A percentile compares a stretch with the other conserved stretches of the same genome.
phyloP scores from a whole-genome alignment of 2,888 invertebrate species.

The Myopa testacea region DNA sequence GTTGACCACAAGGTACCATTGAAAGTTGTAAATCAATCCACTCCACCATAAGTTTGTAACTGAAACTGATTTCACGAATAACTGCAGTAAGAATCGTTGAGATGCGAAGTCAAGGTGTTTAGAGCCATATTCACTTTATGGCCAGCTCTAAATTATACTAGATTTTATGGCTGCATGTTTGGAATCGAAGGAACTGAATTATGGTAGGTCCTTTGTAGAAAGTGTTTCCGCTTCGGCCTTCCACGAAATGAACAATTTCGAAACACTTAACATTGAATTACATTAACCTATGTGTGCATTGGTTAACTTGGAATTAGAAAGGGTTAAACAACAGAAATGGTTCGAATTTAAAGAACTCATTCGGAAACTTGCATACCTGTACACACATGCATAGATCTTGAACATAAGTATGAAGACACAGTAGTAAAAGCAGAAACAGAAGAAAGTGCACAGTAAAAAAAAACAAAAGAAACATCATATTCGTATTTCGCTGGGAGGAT shows the following conservation, averaged over 20 bases:
- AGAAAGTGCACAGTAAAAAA: no score
- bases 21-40: slow-evolving; percentile 12
- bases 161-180: slow-evolving; percentile 20
- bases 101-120: slow-evolving; percentile 36
- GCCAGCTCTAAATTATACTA: slow-evolving; percentile 19
- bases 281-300: no score
- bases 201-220: not conserved
- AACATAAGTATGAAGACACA: no score
- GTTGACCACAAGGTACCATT: slow-evolving; percentile 33
- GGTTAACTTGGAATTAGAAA: no score
- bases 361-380: no score
- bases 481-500: not conserved
- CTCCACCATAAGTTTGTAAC: slow-evolving; percentile 5
- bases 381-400: no score
- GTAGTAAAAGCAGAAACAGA: no score
- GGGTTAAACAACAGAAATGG: no score
- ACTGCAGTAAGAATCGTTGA: slow-evolving; percentile 20
- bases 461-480: no score
- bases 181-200: not conserved
- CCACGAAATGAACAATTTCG: not conserved
- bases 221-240: not conserved
- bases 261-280: no score
- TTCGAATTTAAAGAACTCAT: no score
- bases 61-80: slow-evolving; percentile 9
- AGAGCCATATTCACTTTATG: slow-evolving; percentile 28